Percentiles rank a stretch among this genome's conserved stretches.
These are phyloP conservation scores for Delichon dasypus DNA, from an alignment of 2,797 vertebrate species.

Conservation along the genomic window DNA sequence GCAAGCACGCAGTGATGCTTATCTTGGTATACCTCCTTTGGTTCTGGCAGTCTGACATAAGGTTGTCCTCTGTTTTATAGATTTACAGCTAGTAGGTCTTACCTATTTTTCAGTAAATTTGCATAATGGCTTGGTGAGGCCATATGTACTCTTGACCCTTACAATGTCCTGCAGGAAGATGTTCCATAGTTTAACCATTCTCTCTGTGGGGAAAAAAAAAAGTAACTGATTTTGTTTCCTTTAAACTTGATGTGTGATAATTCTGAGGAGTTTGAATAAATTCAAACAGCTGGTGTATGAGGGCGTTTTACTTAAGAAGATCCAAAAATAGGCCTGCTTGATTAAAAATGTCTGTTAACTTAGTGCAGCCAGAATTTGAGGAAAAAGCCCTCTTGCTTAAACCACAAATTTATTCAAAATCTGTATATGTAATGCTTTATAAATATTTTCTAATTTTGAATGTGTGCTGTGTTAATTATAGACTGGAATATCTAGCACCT, in stretches of 20 bases:
- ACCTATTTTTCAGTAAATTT: conserved; percentile 3
- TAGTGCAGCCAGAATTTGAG: background rate
- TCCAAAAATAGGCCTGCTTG: background rate
- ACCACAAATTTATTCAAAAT: background rate
- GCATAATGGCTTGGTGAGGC: background rate
- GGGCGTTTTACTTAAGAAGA: conserved; percentile 1
- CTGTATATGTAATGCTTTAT: background rate
- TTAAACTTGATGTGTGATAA: background rate
- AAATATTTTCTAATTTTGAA: background rate
- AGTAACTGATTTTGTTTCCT: background rate
- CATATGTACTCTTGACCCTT: background rate
- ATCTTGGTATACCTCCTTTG: background rate
- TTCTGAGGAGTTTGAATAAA: background rate
- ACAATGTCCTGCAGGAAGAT: background rate
- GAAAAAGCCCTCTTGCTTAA: background rate
- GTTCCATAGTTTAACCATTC: background rate
- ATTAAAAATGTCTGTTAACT: conserved; percentile 22
- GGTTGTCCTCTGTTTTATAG: background rate
- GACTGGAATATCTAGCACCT: background rate
- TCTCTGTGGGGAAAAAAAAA: background rate
- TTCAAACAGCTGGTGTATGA: conserved; percentile 16
- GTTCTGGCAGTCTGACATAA: conserved; percentile 2
- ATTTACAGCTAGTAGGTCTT: background rate
- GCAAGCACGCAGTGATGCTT: background rate
- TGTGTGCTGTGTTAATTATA: background rate